Base-by-base conservation (phyloP, 2,113 vertebrate genomes). In the Apteryx owenii region DNA sequence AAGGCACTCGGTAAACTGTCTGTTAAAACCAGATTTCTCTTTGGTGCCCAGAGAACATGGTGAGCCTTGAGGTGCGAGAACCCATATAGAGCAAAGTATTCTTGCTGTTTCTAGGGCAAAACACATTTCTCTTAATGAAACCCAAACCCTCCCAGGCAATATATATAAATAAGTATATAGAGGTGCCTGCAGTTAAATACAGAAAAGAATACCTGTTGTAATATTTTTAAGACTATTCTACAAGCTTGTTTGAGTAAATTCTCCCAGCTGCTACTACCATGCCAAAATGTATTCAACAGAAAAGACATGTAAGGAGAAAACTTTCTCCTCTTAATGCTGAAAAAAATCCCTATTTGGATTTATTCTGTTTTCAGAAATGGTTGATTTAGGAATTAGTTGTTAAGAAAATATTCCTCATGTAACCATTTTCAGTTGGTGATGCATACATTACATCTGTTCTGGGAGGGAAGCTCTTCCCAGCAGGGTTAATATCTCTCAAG, bases 331-430 rank as follows among this genome's bases (percentile, higher is more conserved):
- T 44, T 36, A n/a, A 36, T 10, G 0, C 3, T 13, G 17, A 6
- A 11, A n/a, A 15, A 42, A 60, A 33, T 3, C 6, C 23, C 9
- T 20, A 0, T 64, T 31, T 51, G 87, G 70, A 1, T 33, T 68
- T 6, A 42, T 29, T 44, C 12, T 1, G 0, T 25, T 8, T 42
- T 51, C 62, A 28, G 48, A 5, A 54, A 3, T 0, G 6, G 8
- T 2, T 17, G 38, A 29, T 40, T 81, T 51, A 51, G 81, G 58
- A 71, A 3, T 69, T 1, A 2, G 20, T 17, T 1, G 33, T 8
- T 14, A 1, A 4, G 53, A 9, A 65, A 62, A 29, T 22, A 5
- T 2, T 58, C 5, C 54, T 71, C 3, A 4, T 31, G 70, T 7
- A 40, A 3, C 31, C 46, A 36, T 26, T 62, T 80, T 12, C 60